phyloP scores from a whole-genome alignment of 2,797 vertebrate genomes.

The Bradypus variegatus region DNA sequence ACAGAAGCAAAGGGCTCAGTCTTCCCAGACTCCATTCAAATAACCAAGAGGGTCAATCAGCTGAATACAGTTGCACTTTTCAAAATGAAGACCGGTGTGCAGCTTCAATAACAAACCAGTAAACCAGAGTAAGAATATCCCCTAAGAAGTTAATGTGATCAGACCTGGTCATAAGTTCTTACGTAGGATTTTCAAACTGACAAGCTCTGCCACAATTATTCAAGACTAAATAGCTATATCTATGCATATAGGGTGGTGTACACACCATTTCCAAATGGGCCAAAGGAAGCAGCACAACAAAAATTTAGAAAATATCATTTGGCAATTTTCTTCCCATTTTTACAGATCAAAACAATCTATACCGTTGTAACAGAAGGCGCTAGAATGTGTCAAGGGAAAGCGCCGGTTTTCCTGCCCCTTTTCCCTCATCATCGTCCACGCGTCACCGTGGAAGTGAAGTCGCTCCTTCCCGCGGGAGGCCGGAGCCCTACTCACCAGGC shows the following conservation, averaged over 20 bases:
- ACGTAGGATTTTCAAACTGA: neutral
- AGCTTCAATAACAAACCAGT: neutral
- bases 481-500: conserved; percentile 82
- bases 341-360: neutral
- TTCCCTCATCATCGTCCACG: no score
- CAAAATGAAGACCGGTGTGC: neutral
- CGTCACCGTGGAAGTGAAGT: neutral
- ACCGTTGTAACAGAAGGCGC: rapidly evolving
- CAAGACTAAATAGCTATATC: neutral
- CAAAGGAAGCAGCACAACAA: rapidly evolving
- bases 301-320: neutral
- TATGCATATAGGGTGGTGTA: neutral
- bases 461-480: rapidly evolving
- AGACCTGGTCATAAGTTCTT: neutral
- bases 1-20: neutral
- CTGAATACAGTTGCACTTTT: neutral
- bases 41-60: neutral
- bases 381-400: neutral
- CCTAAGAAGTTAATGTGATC: neutral
- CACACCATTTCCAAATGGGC: neutral
- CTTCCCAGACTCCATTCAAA: neutral
- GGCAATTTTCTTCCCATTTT: neutral
- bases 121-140: neutral
- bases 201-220: neutral
- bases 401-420: rapidly evolving